A percentile compares a stretch with the other conserved stretches of the same genome.
These are phyloP conservation scores for Ceratitis capitata DNA, from an alignment of 1,140 invertebrate genomes.

Conservation along the genomic window DNA sequence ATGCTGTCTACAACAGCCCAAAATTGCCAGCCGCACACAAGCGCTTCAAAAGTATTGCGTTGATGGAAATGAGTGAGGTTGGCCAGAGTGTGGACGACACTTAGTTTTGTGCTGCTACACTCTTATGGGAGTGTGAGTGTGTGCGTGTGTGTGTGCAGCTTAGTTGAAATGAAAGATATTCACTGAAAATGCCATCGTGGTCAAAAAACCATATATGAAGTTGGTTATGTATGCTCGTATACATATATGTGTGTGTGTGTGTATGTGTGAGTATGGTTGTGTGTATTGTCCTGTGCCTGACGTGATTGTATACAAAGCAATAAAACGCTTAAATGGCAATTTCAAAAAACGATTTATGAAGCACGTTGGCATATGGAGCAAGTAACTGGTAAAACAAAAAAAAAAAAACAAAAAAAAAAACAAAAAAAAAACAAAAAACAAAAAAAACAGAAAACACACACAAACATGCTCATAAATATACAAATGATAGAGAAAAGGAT, in stretches of 20 bases:
- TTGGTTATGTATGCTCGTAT: too few relatives aligned
- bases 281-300: background rate
- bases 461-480: background rate
- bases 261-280: background rate
- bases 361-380: background rate
- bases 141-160: background rate
- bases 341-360: constrained; percentile 35
- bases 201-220: too few relatives aligned
- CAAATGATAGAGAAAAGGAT: background rate
- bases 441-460: background rate
- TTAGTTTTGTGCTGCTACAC: background rate
- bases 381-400: background rate
- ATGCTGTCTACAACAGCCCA: background rate
- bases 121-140: background rate
- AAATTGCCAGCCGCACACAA: background rate
- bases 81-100: background rate
- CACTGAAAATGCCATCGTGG: too few relatives aligned
- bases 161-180: too few relatives aligned
- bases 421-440: background rate
- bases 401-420: background rate
- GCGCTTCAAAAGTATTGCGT: background rate
- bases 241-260: background rate
- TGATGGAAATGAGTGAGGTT: too few relatives aligned
- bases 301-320: background rate
- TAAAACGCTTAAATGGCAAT: constrained; percentile 37